phyloP scores from a whole-genome alignment of 2,888 invertebrate genomes.

The Amiota communis region DNA sequence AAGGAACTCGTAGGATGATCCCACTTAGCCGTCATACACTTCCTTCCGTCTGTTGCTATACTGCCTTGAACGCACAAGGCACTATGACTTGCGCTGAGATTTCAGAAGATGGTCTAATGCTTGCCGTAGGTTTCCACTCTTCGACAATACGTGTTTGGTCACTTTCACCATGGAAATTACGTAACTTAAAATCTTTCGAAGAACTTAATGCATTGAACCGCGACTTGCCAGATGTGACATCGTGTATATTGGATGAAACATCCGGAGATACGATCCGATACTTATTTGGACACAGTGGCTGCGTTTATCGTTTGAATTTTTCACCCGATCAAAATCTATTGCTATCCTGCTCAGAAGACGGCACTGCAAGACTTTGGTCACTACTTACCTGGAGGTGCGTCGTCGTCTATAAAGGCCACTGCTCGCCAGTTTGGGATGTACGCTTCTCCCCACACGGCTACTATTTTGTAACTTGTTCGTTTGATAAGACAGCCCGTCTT shows the following conservation, averaged over 20 bases:
- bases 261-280: slow-evolving; percentile 29
- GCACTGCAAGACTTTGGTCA: slow-evolving; percentile 53
- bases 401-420: slow-evolving; percentile 53
- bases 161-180: slow-evolving; percentile 44
- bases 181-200: slow-evolving; percentile 45
- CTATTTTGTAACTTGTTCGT: slow-evolving; percentile 49
- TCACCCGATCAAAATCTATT: slow-evolving; percentile 46
- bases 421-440: slow-evolving; percentile 41
- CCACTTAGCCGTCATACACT: slow-evolving; percentile 31
- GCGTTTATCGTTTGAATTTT: slow-evolving; percentile 44
- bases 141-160: slow-evolving; percentile 44
- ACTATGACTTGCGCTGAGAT: slow-evolving; percentile 46
- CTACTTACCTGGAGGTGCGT: slow-evolving; percentile 53
- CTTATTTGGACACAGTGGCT: slow-evolving; percentile 49
- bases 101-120: slow-evolving; percentile 44
- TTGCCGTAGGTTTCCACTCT: slow-evolving; percentile 43
- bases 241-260: slow-evolving; percentile 42
- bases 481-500: slow-evolving; percentile 50
- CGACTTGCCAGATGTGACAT: slow-evolving; percentile 43
- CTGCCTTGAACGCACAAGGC: slow-evolving; percentile 25
- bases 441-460: slow-evolving; percentile 50
- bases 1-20: slow-evolving; percentile 28
- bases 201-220: slow-evolving; percentile 38
- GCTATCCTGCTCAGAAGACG: slow-evolving; percentile 49
- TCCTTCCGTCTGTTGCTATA: slow-evolving; percentile 51